These are phyloP conservation scores for Ia io DNA, from an alignment of 2,113 vertebrate genomes.

Conservation along the genomic window DNA sequence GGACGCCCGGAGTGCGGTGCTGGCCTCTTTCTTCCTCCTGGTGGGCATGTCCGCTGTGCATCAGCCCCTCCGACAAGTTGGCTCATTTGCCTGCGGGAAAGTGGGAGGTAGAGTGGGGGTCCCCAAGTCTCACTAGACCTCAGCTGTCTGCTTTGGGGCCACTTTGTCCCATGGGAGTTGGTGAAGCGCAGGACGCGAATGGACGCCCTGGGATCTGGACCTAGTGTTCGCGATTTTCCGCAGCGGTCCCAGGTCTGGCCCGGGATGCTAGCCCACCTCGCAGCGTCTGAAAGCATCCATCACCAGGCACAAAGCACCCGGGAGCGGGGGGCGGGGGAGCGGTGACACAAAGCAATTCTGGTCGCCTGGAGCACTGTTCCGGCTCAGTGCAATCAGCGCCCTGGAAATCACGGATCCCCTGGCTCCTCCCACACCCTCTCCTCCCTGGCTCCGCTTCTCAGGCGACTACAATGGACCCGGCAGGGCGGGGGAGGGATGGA, in stretches of 20 bases:
- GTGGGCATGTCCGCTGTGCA: neutral
- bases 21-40: neutral
- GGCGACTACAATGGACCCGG: accelerated
- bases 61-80: too few relatives aligned
- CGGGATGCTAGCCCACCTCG: too few relatives aligned
- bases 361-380: accelerated
- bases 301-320: accelerated
- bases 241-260: accelerated
- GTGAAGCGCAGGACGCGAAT: accelerated
- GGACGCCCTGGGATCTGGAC: accelerated
- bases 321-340: too few relatives aligned
- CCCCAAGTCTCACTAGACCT: neutral
- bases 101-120: too few relatives aligned
- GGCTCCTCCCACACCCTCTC: neutral
- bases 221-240: neutral
- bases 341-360: too few relatives aligned
- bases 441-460: too few relatives aligned
- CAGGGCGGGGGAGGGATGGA: accelerated
- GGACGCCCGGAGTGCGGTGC: too few relatives aligned
- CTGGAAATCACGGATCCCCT: accelerated
- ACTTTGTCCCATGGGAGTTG: neutral
- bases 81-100: neutral
- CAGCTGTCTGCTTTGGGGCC: neutral
- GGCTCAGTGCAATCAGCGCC: accelerated
- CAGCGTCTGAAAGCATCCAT: neutral